Evolutionary conservation across 1,140 invertebrate species (phyloP), one percentile per base, ranked within the genome.

Genomic region (Rhyzopertha dominica): DNA sequence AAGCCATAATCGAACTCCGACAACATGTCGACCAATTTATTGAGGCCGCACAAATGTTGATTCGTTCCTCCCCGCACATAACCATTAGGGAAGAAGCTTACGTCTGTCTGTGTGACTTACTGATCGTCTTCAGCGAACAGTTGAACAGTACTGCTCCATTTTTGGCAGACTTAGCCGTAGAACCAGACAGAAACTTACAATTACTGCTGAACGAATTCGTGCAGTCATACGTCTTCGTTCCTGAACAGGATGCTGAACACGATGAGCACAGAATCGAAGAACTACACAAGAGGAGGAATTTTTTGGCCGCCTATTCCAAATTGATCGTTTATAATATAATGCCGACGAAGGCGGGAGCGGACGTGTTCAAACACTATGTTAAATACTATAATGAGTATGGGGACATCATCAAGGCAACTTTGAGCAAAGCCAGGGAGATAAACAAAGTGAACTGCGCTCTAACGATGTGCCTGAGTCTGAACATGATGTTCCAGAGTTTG

Each of bases 381-480:
- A 96, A 93, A 81, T 96, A 91, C 67, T 98, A 96, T 66, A 95
- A 95, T 67, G 93, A 98, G 68, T 99, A 97, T 74, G 96, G 96
- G n/a, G 96, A 99, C 68, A 99, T 99, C 39, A 97, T 99, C 38
- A 99, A 99, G 74, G 85, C 88, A 8, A 97, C 95, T 1, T 72
- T 99, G 52, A 87, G 90, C 38, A 98, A 98, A 73, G 90, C 92
- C 1, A 76, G 95, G 50, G 96, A 99, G 70, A 97, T 98, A 35
- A 97, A 96, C 72, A 98, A 97, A 75, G 84, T 94, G 1, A 87
- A 89, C 62, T 98, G 95, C 71, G 94, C 95, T 3, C 76, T 95
- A 51, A 97, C 93, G 3, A 92, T 99, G 79, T 84, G 90, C 31
- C 73, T 92, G 5, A 94, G 93, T 68, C 79, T 97, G 56, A 92